Percentiles rank a stretch among this genome's conserved stretches.
phyloP scores from a whole-genome alignment of 1,140 invertebrate genomes.

The Bombus ignitus region DNA sequence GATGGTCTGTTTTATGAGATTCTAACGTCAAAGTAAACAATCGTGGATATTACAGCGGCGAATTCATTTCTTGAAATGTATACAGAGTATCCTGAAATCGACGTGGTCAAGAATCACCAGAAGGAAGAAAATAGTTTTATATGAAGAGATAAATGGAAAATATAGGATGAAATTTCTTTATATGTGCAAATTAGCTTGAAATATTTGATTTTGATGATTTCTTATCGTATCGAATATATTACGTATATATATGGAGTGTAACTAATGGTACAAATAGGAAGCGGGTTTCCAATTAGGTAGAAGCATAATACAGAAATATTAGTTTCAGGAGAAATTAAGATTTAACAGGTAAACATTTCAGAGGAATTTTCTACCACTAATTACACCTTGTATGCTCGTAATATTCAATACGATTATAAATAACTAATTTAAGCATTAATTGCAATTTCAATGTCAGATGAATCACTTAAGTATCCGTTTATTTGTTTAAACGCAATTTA shows the following conservation, averaged over 20 bases:
- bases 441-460: neutral
- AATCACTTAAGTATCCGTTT: neutral
- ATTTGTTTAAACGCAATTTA: slow-evolving; percentile 21
- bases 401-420: neutral
- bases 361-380: too few relatives aligned
- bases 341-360: too few relatives aligned
- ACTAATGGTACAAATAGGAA: too few relatives aligned
- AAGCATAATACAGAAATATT: too few relatives aligned
- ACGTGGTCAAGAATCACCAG: neutral
- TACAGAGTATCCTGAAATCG: neutral
- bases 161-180: neutral
- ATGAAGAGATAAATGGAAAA: neutral
- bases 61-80: neutral
- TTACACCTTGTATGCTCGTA: too few relatives aligned
- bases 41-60: neutral
- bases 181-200: neutral
- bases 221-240: too few relatives aligned
- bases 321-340: too few relatives aligned
- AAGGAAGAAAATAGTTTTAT: neutral
- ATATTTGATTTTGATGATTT: neutral
- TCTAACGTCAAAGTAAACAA: neutral
- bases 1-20: neutral
- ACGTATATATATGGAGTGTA: too few relatives aligned
- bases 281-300: too few relatives aligned
- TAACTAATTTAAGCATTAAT: neutral